Evolutionary conservation across 2,113 vertebrate species (phyloP).

Genomic region (Coreoperca whiteheadi): DNA sequence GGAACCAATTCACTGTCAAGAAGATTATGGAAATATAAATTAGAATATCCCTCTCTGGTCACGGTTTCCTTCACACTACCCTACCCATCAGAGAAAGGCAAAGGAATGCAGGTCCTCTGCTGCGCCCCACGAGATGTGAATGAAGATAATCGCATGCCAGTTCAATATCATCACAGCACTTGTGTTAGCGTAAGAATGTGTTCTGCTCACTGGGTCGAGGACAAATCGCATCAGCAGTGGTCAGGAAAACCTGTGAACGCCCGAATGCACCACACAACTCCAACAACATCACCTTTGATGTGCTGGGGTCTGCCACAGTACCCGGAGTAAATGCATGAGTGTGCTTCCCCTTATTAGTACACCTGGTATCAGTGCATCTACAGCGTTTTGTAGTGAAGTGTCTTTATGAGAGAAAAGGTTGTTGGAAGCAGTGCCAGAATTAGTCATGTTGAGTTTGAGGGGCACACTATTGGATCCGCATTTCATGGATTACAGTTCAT

Average conservation of each 20-base stretch:
- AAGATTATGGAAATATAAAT: background rate
- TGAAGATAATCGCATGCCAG: slow-evolving; percentile 31
- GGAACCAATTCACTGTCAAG: background rate
- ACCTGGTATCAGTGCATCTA: background rate
- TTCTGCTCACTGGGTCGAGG: slow-evolving; percentile 41
- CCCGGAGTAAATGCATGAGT: background rate
- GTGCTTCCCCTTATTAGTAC: background rate
- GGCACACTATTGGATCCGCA: background rate
- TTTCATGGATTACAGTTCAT: background rate
- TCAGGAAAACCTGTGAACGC: slow-evolving; percentile 36
- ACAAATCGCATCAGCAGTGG: slow-evolving; percentile 41
- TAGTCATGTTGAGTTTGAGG: background rate
- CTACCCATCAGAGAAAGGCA: background rate
- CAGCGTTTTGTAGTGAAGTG: background rate
- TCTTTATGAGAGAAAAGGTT: background rate
- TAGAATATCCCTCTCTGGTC: too few relatives aligned
- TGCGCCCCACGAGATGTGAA: background rate
- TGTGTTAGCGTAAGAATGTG: slow-evolving; percentile 32
- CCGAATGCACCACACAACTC: slow-evolving; percentile 12
- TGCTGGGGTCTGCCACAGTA: background rate
- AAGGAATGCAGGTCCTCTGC: background rate
- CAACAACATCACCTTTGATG: background rate
- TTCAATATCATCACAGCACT: slow-evolving; percentile 32
- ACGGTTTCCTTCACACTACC: background rate
- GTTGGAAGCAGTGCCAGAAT: background rate